Percentiles rank a stretch among this genome's conserved stretches.
phyloP scores from a whole-genome alignment of 2,888 invertebrate species.

The Synanthedon vespiformis region DNA sequence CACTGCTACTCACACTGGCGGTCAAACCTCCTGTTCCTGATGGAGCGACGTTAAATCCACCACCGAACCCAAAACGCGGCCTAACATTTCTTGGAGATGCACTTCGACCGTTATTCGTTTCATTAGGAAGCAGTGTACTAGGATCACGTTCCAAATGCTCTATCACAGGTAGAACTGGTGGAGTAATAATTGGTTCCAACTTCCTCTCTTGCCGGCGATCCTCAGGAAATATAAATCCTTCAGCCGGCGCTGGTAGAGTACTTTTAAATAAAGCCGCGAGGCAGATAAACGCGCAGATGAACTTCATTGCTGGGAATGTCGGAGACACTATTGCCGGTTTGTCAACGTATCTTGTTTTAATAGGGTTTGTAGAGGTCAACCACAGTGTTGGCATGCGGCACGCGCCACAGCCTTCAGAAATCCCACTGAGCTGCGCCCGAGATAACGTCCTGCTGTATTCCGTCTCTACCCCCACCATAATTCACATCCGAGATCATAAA shows the following conservation, averaged over 20 bases:
- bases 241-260: slow-evolving; percentile 23
- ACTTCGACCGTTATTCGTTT: slow-evolving; percentile 18
- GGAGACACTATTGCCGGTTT: slow-evolving; percentile 45
- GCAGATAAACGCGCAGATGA: slow-evolving; percentile 42
- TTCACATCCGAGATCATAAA: slow-evolving; percentile 18
- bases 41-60: slow-evolving; percentile 53
- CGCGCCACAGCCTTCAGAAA: slow-evolving; percentile 69
- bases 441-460: slow-evolving; percentile 49
- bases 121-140: slow-evolving; percentile 50
- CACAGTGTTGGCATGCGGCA: slow-evolving; percentile 65
- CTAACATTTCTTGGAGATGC: slow-evolving; percentile 21
- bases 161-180: slow-evolving; percentile 59
- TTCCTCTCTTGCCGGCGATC: slow-evolving; percentile 41
- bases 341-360: slow-evolving; percentile 59
- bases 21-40: slow-evolving; percentile 50
- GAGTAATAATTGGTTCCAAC: slow-evolving; percentile 56
- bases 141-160: slow-evolving; percentile 65
- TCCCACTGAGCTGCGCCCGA: slow-evolving; percentile 57
- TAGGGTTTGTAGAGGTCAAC: slow-evolving; percentile 57
- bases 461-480: slow-evolving; percentile 34
- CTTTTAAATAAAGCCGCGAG: slow-evolving; percentile 24
- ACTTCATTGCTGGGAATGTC: slow-evolving; percentile 47
- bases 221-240: slow-evolving; percentile 51
- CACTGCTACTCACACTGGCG: slow-evolving; percentile 57
- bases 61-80: slow-evolving; percentile 48